Conservation (phyloP, 2,888 invertebrate genomes). For the Caprella mutica region DNA sequence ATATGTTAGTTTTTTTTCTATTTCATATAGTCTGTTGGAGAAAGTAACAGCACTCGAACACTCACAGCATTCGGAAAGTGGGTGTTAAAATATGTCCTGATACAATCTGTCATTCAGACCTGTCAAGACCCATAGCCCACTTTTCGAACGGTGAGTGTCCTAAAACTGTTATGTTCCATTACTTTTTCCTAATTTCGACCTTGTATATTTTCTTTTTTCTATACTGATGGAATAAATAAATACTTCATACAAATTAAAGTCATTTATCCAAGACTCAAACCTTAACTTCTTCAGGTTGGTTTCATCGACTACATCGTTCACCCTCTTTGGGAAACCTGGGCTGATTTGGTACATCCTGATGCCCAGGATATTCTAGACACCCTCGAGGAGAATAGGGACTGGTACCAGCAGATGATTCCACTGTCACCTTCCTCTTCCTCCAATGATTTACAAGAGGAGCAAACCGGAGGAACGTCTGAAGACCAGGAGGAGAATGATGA, state of each 20-base stretch:
- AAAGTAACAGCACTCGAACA: too few species aligned
- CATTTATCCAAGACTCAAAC: too few species aligned
- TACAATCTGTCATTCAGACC: too few species aligned
- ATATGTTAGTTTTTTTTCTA: too few species aligned
- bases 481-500: conserved; percentile 12
- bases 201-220: conserved; percentile 37
- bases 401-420: conserved; percentile 87
- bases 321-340: conserved; percentile 99
- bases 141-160: too few species aligned
- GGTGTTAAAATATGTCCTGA: too few species aligned
- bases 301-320: conserved; percentile 99
- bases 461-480: conserved; percentile 22
- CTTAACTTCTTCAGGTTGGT: conserved; percentile 56
- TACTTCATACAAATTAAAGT: too few species aligned
- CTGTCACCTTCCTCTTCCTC: conserved; percentile 57
- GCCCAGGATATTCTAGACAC: conserved; percentile 96
- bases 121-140: too few species aligned
- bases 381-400: conserved; percentile 95
- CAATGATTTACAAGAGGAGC: conserved; percentile 35
- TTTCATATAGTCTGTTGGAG: too few species aligned
- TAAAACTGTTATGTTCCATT: too few species aligned
- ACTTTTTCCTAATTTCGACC: too few species aligned
- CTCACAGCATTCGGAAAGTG: too few species aligned
- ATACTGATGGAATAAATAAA: not conserved
- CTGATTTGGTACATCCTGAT: conserved; percentile 95